Evolutionary conservation across 2,797 vertebrate genomes (phyloP).

Genomic region (Podarcis lilfordi): DNA sequence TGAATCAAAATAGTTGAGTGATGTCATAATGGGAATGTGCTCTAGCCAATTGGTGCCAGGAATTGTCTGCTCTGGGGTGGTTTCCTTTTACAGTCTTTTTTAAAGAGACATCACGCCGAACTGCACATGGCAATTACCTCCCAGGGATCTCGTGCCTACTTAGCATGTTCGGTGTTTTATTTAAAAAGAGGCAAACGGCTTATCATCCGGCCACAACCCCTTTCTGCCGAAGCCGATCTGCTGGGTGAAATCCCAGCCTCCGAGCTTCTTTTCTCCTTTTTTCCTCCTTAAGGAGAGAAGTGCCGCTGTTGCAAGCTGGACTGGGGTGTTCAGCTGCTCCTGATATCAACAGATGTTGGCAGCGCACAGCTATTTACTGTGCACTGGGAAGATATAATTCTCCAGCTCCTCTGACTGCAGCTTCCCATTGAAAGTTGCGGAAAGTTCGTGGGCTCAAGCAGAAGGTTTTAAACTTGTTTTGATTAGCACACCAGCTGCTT

Average conservation of each 20-base stretch:
- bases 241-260: slow-evolving; percentile 36
- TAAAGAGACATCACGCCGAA: slow-evolving; percentile 78
- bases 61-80: slow-evolving; percentile 78
- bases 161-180: slow-evolving; percentile 52
- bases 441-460: neutral
- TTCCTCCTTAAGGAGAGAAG: slow-evolving; percentile 59
- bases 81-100: slow-evolving; percentile 93
- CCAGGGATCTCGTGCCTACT: slow-evolving; percentile 62
- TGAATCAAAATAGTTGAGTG: slow-evolving; percentile 84
- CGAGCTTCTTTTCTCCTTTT: neutral
- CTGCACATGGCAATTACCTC: slow-evolving; percentile 87
- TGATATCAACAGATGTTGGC: neutral
- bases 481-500: accelerated
- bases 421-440: accelerated
- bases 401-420: neutral
- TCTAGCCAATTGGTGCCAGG: slow-evolving; percentile 74
- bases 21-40: slow-evolving; percentile 76
- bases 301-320: slow-evolving; percentile 22
- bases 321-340: slow-evolving; percentile 60
- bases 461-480: neutral
- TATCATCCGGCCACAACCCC: slow-evolving; percentile 56
- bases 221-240: slow-evolving; percentile 59
- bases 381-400: neutral
- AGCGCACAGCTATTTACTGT: neutral
- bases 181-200: slow-evolving; percentile 42